Conservation (phyloP, 2,113 vertebrate species). For the Amphiprion ocellaris region DNA sequence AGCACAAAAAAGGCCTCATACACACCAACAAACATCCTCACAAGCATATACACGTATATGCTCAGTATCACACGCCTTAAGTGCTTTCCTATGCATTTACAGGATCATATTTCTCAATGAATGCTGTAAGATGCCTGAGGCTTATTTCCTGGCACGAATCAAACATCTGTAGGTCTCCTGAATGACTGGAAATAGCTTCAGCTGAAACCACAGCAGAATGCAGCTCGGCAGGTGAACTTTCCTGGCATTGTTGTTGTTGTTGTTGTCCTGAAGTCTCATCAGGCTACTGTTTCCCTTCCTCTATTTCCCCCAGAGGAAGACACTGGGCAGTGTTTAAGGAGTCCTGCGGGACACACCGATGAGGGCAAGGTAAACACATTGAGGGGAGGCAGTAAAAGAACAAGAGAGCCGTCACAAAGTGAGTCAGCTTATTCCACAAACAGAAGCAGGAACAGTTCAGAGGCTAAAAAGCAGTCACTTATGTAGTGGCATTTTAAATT, state of each 20-base stretch:
- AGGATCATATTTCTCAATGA: slow-evolving; percentile 30
- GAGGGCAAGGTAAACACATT: slow-evolving; percentile 63
- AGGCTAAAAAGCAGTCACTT: not conserved
- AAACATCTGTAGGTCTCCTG: slow-evolving; percentile 51
- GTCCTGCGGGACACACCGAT: slow-evolving; percentile 53
- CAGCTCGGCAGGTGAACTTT: slow-evolving; percentile 50
- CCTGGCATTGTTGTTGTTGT: slow-evolving; percentile 59
- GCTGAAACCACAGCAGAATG: slow-evolving; percentile 35
- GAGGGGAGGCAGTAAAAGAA: slow-evolving; percentile 39
- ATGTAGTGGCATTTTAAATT: not conserved
- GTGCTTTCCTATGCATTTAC: slow-evolving; percentile 22
- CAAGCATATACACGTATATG: slow-evolving; percentile 9
- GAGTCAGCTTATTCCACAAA: slow-evolving; percentile 37
- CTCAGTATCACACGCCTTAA: not conserved
- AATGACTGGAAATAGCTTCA: slow-evolving; percentile 52
- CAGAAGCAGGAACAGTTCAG: not conserved
- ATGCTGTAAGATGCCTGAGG: slow-evolving; percentile 8
- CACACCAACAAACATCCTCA: slow-evolving; percentile 2
- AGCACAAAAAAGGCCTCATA: not conserved
- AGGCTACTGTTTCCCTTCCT: slow-evolving; percentile 49
- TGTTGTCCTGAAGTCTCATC: slow-evolving; percentile 42
- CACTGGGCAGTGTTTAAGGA: slow-evolving; percentile 35
- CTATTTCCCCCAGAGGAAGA: slow-evolving; percentile 35
- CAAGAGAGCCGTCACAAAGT: slow-evolving; percentile 40
- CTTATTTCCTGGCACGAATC: slow-evolving; percentile 47